Base-by-base conservation (phyloP, 2,113 vertebrate species). In the Paraplagusia blochii region DNA sequence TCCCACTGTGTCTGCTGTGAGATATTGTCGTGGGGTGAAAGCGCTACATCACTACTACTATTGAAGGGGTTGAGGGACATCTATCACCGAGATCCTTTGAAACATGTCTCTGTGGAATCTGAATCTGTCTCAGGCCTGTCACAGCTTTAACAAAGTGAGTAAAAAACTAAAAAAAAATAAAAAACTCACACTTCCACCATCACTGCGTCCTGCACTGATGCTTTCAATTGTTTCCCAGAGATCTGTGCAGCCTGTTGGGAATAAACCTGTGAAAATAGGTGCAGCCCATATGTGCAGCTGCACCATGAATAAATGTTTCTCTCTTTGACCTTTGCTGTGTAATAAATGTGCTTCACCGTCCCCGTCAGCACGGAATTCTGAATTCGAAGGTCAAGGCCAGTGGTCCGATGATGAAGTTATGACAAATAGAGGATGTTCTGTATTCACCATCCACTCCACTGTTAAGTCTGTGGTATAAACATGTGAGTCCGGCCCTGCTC, bases 381-480 rank as follows among this genome's bases (percentile, higher is more conserved):
- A 62, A 63, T 63, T 39, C 53, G 56, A 72, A 79, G 76, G 80
- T 79, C 74, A 81, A 40, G 79, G 79, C 65, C 66, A 50, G 48
- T 51, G 44, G 66, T 50, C 44, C 38, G 58, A 58, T 59, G 63
- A 53, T 63, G 49, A 58, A 35, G 49, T 56, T 18, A 73, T 77
- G 69, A 73, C n/a, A 17, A 60, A 69, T 51, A 65, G 62, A 81
- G 80, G 64, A 69, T 0, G 1, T 29, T 4, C 22, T 40, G 13
- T 60, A 57, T 74, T 79, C 57, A 60, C 59, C 44, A 46, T 56
- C 10, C 3, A 38, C 36, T 38, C 8, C 63, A 54, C 60, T 49
- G 63, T 57, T 18, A 51, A 57, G 70, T 44, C 61, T 34, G 39
- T 57, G 58, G 35, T 73, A 53, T 75, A 55, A 50, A 39, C 57